phyloP scores from a whole-genome alignment of 2,888 invertebrate genomes.

The Anoncus sp. region DNA sequence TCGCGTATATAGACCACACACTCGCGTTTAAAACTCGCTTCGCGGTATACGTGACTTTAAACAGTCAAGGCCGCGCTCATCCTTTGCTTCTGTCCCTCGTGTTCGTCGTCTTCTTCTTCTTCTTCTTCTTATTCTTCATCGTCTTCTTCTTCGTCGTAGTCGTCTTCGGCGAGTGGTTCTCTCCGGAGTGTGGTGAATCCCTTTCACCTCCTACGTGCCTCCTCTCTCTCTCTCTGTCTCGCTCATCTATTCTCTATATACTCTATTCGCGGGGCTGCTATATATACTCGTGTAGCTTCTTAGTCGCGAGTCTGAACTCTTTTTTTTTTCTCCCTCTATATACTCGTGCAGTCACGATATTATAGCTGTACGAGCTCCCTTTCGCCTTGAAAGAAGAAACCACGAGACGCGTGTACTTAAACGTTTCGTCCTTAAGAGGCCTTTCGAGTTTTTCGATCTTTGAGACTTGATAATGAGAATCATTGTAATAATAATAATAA shows the following conservation, averaged over 20 bases:
- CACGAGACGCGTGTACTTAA: constrained; percentile 39
- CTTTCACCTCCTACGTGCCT: constrained; percentile 56
- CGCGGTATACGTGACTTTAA: constrained; percentile 58
- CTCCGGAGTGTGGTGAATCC: constrained; percentile 53
- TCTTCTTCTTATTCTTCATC: constrained; percentile 16
- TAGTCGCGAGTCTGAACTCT: constrained; percentile 34
- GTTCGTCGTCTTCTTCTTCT: constrained; percentile 45
- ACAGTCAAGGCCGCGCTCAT: constrained; percentile 63
- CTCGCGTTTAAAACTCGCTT: constrained; percentile 49
- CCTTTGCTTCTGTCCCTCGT: constrained; percentile 59
- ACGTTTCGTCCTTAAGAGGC: constrained; percentile 43
- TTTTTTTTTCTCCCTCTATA: constrained; percentile 18
- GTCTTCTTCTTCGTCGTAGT: constrained; percentile 35
- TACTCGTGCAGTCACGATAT: constrained; percentile 47
- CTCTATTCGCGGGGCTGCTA: constrained; percentile 37
- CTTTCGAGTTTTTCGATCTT: constrained; percentile 2
- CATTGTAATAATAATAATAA: background rate
- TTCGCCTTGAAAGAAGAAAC: constrained; percentile 57
- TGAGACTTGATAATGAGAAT: background rate
- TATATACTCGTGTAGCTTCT: constrained; percentile 12
- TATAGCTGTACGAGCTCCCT: constrained; percentile 54
- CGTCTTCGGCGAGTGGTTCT: constrained; percentile 44
- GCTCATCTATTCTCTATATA: constrained; percentile 1
- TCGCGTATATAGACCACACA: constrained; percentile 15
- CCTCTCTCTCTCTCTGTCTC: background rate